Conservation (phyloP, 2,113 vertebrate species). For the Podilymbus podiceps region DNA sequence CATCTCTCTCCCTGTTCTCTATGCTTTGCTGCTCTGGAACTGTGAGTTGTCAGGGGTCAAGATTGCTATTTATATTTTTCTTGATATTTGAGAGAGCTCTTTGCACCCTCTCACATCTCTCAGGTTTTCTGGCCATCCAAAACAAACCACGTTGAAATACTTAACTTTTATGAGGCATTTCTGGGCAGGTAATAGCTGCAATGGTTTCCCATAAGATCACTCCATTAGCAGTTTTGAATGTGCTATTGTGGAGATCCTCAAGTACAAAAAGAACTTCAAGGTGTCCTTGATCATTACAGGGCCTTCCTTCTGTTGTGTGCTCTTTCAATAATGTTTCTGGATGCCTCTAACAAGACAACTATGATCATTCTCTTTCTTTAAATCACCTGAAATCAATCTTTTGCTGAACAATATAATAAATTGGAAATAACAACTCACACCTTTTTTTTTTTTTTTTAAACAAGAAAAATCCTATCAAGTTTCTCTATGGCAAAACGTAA, state of each 20-base stretch:
- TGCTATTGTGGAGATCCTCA: neutral
- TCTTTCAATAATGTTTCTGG: neutral
- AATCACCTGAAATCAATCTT: neutral
- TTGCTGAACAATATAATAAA: neutral
- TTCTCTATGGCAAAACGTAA: neutral
- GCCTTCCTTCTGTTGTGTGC: neutral
- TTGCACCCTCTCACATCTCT: neutral
- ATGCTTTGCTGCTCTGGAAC: neutral
- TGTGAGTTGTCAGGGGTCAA: neutral
- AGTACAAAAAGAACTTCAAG: neutral
- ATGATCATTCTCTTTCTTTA: neutral
- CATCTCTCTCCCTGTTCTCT: neutral
- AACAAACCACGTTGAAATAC: neutral
- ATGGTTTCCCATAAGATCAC: neutral
- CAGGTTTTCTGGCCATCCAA: neutral
- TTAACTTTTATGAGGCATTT: neutral
- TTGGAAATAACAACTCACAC: neutral
- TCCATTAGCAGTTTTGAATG: neutral
- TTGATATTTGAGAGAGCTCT: neutral
- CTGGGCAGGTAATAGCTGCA: neutral
- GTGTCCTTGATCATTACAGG: neutral
- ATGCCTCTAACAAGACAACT: neutral
- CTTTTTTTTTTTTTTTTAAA: neutral
- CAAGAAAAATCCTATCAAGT: neutral
- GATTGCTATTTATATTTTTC: neutral